A percentile compares a stretch with the other conserved stretches of the same genome.
Evolutionary conservation across 2,888 invertebrate species (phyloP).

Genomic region (Crematogaster levior): DNA sequence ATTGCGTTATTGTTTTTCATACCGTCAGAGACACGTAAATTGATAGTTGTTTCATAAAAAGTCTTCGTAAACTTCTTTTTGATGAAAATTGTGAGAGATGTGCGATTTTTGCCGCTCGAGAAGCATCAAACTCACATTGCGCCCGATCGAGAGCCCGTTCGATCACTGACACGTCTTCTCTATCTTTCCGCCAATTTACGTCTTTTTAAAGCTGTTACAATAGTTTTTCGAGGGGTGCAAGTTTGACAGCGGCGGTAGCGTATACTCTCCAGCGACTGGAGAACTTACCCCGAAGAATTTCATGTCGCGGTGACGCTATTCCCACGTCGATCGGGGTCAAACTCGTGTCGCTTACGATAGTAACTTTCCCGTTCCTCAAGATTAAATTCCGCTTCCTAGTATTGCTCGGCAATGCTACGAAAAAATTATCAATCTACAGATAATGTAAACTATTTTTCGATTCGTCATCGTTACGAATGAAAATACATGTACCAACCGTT

Average conservation of each 20-base stretch:
- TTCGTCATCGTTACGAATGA: neutral
- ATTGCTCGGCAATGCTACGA: neutral
- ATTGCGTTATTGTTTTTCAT: neutral
- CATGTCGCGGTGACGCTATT: conserved; percentile 35
- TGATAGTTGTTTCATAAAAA: neutral
- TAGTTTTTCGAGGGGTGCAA: conserved; percentile 30
- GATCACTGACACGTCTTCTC: conserved; percentile 17
- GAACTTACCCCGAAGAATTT: conserved; percentile 42
- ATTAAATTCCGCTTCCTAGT: conserved; percentile 7
- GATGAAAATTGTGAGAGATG: neutral
- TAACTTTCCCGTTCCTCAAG: conserved; percentile 27
- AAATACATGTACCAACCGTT: neutral
- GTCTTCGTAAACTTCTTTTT: neutral
- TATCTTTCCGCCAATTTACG: conserved; percentile 39
- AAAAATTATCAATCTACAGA: neutral
- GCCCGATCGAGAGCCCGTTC: neutral
- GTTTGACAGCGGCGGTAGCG: conserved; percentile 12
- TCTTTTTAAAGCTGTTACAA: conserved; percentile 21
- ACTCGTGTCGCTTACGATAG: conserved; percentile 39
- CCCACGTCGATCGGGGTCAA: conserved; percentile 42
- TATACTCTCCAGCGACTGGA: conserved; percentile 25
- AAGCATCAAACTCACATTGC: neutral
- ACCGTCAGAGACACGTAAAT: neutral
- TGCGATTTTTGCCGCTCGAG: neutral
- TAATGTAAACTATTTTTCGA: neutral